Percentiles rank a stretch among this genome's conserved stretches.
phyloP scores from a whole-genome alignment of 2,113 vertebrate genomes.

The Myotis brandtii region DNA sequence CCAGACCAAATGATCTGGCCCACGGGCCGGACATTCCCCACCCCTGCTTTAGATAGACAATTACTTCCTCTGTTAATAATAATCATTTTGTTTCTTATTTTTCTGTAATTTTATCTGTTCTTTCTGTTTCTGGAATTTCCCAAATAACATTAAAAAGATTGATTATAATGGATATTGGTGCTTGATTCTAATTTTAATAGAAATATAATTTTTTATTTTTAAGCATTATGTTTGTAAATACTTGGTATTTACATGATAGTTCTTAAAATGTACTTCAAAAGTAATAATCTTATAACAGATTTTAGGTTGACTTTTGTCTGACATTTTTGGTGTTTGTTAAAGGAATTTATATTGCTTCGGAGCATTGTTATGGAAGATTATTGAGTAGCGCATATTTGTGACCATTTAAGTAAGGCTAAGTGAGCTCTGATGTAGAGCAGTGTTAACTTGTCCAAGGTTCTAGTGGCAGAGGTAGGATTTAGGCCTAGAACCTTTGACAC shows the following conservation, averaged over 20 bases:
- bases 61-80: constrained; percentile 32
- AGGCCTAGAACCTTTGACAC: background rate
- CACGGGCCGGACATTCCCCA: too few relatives aligned
- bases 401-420: background rate
- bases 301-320: background rate
- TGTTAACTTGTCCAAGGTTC: constrained; percentile 2
- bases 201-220: background rate
- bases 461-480: background rate
- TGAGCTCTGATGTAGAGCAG: background rate
- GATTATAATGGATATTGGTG: background rate
- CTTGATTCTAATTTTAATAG: background rate
- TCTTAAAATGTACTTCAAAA: constrained; percentile 44
- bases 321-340: constrained; percentile 28
- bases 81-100: constrained; percentile 22
- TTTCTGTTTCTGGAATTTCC: background rate
- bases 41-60: background rate
- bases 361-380: background rate
- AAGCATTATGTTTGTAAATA: background rate
- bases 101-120: background rate
- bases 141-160: constrained; percentile 15
- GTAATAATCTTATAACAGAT: background rate
- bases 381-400: background rate
- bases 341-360: constrained; percentile 40
- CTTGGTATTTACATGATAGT: background rate
- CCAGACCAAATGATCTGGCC: too few relatives aligned